Base-by-base conservation (phyloP, 2,113 vertebrate genomes). In the Eonycteris spelaea region DNA sequence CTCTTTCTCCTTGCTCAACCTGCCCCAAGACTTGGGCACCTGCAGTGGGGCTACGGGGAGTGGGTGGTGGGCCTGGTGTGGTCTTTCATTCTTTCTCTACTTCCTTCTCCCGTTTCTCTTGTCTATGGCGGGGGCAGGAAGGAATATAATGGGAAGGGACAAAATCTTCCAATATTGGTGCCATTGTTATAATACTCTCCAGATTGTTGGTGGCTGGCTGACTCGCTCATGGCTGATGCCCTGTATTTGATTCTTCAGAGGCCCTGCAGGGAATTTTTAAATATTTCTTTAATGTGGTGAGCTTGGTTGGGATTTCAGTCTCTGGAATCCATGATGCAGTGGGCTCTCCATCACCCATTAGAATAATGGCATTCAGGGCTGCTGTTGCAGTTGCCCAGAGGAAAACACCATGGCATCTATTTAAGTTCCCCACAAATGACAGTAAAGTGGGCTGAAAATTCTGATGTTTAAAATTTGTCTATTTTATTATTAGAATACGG, bases 331-430 rank as follows among this genome's bases (percentile, higher is more conserved):
- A 82, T 4, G 67, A 97, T 95, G 95, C 96, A 93, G 33, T 21
- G 71, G 92, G 96, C 97, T 96, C 95, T 57, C 33, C 57, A 95
- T 97, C 95, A 97, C 89, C 97, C 96, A 92, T 94, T 97, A 97
- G 96, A 98, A 97, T 97, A 96, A 97, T 95, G 89, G 78, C 67
- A 94, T 95, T 97, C 97, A 94, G 92, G 86, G 91, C 95, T 95
- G 93, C 80, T 95, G 82, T 97, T 97, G 97, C 97, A 94, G 12
- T 98, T 2, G 67, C 97, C 97, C 92, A 91, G 93, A 63, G 98
- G 94, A 98, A 97, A 96, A 95, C 95, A 95, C 88, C 70, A 95
- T 96, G 96, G 91, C 97, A 95, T 98, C 94, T 91, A 75, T 63
- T 95, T 43, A 70, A 95, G 95, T 92, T 96, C 86, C 94, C 59